Evolutionary conservation across 2,797 vertebrate species (phyloP).

Genomic region (Phaenicophaeus curvirostris): DNA sequence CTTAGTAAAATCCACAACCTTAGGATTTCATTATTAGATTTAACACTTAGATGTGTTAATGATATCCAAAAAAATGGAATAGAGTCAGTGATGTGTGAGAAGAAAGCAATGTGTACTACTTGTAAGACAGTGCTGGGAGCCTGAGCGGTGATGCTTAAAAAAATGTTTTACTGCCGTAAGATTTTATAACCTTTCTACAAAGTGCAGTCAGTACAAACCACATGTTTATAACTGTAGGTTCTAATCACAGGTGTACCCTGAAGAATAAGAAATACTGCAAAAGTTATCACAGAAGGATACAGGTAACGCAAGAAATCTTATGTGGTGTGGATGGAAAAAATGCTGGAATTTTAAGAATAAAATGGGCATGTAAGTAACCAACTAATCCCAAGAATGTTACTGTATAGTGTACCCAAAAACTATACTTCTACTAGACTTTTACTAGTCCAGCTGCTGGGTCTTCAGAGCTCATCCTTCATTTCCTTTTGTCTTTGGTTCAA

Average conservation of each 20-base stretch:
- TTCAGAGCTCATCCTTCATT: background rate
- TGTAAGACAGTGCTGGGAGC: background rate
- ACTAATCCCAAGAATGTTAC: background rate
- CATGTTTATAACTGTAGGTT: background rate
- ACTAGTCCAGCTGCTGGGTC: background rate
- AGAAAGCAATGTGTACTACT: background rate
- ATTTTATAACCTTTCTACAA: background rate
- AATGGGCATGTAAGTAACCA: background rate
- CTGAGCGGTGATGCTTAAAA: background rate
- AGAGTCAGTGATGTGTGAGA: background rate
- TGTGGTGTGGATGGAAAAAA: background rate
- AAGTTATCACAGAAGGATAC: background rate
- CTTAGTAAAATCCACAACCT: background rate
- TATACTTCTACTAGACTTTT: background rate
- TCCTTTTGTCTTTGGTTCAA: background rate
- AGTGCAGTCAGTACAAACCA: background rate
- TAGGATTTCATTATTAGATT: background rate
- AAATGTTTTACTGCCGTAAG: slow-evolving; percentile 14
- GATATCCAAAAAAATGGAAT: background rate
- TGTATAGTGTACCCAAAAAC: background rate
- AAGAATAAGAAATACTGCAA: background rate
- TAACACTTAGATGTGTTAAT: background rate
- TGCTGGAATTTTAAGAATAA: background rate
- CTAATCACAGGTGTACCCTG: background rate
- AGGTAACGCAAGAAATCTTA: background rate